Evolutionary conservation across 2,797 vertebrate species (phyloP).

Genomic region (Tamandua tetradactyla): DNA sequence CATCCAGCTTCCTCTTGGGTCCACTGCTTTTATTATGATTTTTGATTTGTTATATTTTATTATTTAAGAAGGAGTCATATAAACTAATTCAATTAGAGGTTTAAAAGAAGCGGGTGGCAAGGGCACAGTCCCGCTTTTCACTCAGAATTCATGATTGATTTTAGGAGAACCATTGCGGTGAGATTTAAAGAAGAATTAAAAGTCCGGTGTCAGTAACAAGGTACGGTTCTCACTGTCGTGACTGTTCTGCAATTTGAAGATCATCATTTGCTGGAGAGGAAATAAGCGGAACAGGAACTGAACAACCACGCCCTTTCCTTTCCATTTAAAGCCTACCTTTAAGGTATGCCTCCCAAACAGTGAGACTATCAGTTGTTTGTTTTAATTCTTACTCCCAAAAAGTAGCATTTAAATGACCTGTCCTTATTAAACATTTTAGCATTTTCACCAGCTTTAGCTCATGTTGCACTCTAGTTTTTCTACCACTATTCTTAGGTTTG

Average conservation of each 20-base stretch:
- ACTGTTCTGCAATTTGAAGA: background rate
- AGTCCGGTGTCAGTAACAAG: background rate
- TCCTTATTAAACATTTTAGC: background rate
- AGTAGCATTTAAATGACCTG: background rate
- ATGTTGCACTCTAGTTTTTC: background rate
- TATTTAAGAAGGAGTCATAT: constrained; percentile 1
- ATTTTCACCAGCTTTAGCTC: background rate
- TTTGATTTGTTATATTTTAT: constrained; percentile 19
- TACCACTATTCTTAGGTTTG: background rate
- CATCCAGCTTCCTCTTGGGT: background rate
- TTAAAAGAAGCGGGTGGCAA: background rate
- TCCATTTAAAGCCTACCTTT: background rate
- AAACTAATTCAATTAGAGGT: constrained; percentile 36
- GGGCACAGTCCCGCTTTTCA: background rate
- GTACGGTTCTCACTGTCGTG: background rate
- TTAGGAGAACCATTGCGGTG: background rate
- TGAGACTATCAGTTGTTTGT: background rate
- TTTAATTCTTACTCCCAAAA: constrained; percentile 11
- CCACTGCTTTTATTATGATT: background rate
- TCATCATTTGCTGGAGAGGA: background rate
- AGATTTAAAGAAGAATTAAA: background rate
- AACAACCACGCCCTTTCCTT: background rate
- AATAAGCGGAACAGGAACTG: background rate
- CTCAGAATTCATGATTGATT: constrained; percentile 1
- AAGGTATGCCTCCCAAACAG: background rate